phyloP scores from a whole-genome alignment of 2,113 vertebrate genomes.

The Opisthocomus hoazin region DNA sequence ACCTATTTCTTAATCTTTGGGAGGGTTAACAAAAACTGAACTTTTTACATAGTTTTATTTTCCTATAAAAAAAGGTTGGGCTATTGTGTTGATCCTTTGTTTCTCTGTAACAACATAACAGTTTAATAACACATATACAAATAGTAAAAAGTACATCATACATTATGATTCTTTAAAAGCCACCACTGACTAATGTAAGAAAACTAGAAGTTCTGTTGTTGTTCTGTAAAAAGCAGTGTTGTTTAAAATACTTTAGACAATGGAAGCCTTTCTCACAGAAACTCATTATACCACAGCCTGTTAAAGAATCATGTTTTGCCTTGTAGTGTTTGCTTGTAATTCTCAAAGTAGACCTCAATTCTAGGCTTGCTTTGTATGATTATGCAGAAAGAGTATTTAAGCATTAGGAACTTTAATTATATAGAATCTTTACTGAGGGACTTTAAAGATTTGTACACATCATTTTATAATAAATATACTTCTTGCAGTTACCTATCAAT shows the following conservation, averaged over 20 bases:
- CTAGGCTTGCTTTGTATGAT: neutral
- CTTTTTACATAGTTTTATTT: neutral
- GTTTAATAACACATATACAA: neutral
- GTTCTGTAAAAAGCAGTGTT: neutral
- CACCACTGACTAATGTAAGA: neutral
- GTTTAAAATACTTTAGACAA: conserved; percentile 7
- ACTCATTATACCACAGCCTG: neutral
- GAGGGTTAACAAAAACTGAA: neutral
- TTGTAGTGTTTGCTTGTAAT: conserved; percentile 20
- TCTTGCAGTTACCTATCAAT: neutral
- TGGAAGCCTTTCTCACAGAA: neutral
- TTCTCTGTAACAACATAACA: neutral
- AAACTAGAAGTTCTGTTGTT: neutral
- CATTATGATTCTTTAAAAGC: neutral
- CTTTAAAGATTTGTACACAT: conserved; percentile 27
- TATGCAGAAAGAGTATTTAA: conserved; percentile 42
- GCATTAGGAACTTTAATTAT: conserved; percentile 38
- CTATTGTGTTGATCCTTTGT: neutral
- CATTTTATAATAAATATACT: neutral
- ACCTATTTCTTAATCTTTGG: neutral
- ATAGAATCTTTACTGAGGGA: conserved; percentile 6
- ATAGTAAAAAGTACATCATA: neutral
- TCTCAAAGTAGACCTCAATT: neutral
- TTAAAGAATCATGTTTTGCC: neutral
- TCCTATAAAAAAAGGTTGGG: neutral